Evolutionary conservation across 2,797 vertebrate species (phyloP), one percentile per base, ranked within the genome.

Genomic region (Mormyrus proboscirostris): DNA sequence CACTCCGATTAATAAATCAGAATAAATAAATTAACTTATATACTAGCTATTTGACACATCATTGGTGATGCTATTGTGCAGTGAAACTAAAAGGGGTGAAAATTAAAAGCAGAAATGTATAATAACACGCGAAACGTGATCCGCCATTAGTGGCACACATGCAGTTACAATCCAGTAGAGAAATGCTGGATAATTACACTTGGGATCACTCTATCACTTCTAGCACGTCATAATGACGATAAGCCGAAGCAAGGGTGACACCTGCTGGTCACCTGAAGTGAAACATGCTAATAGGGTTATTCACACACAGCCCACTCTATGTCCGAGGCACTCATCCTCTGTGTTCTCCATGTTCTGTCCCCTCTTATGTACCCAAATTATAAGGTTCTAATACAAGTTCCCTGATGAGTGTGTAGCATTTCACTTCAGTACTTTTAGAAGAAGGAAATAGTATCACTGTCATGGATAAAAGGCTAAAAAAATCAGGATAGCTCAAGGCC

Each of bases 201-300:
- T 79, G 33, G 4, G 38, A 79, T 73, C 38, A 44, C 69, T 16
- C 38, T 47, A 3, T 47, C 76, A 47, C 38, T 79, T 44, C 38
- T 44, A 47, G 41, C 76, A n/a, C 1, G 6, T 82, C 82, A 49
- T 3, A 49, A 84, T 57, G 22, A 44, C 25, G 44, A 33, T 33
- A 82, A 87, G 38, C 7, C 62, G 89, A 83, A 76, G 14, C 92
- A 90, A 93, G 86, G 94, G 92, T 94, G 95, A 93, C 96, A 95
- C 92, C 95, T 96, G 89, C 93, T 96, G 96, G 94, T 90, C 19
- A 91, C 5, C n/a, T 55, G 53, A 57, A 44, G 41, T 55, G 87
- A 4, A 33, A 79, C 85, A 82, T 19, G 51, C 57, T 16, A 10
- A 69, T 62, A 25, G 62, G 89, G 14, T n/a, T 9, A 65, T 87